A percentile compares a stretch with the other conserved stretches of the same genome.
Conservation (phyloP, 2,888 invertebrate species). For the Spisula subtruncata region DNA sequence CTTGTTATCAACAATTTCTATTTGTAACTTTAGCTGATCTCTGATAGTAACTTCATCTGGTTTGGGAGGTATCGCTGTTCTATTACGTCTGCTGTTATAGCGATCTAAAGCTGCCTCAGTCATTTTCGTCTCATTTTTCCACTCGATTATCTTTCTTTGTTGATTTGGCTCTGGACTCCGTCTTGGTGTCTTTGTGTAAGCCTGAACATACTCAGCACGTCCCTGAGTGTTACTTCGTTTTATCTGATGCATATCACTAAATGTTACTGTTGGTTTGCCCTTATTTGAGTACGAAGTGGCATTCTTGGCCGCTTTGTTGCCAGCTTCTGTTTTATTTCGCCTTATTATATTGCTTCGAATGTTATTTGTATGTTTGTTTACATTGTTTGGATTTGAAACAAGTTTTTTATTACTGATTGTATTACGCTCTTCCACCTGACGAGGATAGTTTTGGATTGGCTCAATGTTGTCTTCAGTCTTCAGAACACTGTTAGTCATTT, state of each 20-base stretch:
- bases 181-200: slow-evolving; percentile 24
- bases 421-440: neutral
- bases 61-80: neutral
- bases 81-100: neutral
- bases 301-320: neutral
- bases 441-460: neutral
- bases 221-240: neutral
- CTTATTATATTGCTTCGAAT: neutral
- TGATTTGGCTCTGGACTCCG: neutral
- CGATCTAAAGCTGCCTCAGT: slow-evolving; percentile 22
- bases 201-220: slow-evolving; percentile 12
- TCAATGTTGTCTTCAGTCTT: neutral
- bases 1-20: slow-evolving; percentile 56
- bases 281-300: slow-evolving; percentile 2
- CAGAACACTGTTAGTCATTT: neutral
- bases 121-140: slow-evolving; percentile 35
- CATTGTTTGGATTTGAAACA: neutral
- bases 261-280: slow-evolving; percentile 14
- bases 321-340: neutral
- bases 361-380: neutral
- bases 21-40: slow-evolving; percentile 62
- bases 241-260: slow-evolving; percentile 39
- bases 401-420: neutral
- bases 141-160: slow-evolving; percentile 21
- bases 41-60: slow-evolving; percentile 59